Evolutionary conservation across 2,888 invertebrate genomes (phyloP).

Genomic region (Agrochola litura): DNA sequence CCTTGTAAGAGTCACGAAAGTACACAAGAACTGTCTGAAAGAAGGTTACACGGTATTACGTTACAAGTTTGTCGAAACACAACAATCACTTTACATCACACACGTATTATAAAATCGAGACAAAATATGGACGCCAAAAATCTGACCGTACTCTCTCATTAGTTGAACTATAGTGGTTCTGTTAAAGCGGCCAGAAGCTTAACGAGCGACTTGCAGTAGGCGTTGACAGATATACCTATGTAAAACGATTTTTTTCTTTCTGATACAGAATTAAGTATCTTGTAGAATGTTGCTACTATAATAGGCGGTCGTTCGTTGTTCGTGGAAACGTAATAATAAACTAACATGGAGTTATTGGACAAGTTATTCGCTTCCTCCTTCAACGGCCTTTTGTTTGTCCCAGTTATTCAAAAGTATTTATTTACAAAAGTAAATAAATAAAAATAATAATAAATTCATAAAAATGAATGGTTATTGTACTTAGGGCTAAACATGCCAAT

Average conservation of each 20-base stretch:
- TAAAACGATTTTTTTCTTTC: conserved; percentile 53
- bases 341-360: conserved; percentile 55
- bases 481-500: conserved; percentile 5
- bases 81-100: conserved; percentile 60
- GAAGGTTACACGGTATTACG: conserved; percentile 58
- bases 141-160: conserved; percentile 49
- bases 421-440: too few species aligned
- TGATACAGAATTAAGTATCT: conserved; percentile 57
- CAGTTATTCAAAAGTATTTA: conserved; percentile 24
- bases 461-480: conserved; percentile 23
- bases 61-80: conserved; percentile 52
- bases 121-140: conserved; percentile 43
- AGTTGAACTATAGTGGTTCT: conserved; percentile 51
- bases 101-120: conserved; percentile 30
- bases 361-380: conserved; percentile 55
- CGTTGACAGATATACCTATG: conserved; percentile 63
- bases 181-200: conserved; percentile 36
- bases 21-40: conserved; percentile 37
- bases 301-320: conserved; percentile 37
- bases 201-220: conserved; percentile 53
- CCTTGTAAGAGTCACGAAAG: conserved; percentile 48
- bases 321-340: conserved; percentile 47
- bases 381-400: conserved; percentile 44
- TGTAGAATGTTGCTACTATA: conserved; percentile 61
- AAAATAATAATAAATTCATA: too few species aligned